These are phyloP conservation scores for Sturnus vulgaris DNA, from an alignment of 2,113 vertebrate genomes.

Conservation along the genomic window DNA sequence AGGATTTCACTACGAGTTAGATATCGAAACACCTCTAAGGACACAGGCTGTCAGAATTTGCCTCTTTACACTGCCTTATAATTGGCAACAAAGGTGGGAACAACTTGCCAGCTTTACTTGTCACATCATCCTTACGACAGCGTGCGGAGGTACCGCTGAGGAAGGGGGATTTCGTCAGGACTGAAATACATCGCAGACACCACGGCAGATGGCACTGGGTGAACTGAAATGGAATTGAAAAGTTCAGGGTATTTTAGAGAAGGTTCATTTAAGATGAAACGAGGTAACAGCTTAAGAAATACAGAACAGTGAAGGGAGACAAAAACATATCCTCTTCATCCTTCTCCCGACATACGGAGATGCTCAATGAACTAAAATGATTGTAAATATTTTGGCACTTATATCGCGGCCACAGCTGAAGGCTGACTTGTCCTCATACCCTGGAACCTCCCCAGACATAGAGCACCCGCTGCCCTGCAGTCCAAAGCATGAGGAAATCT, in stretches of 20 bases:
- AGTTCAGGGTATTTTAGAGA: conserved; percentile 13
- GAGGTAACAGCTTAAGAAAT: background rate
- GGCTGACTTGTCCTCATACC: background rate
- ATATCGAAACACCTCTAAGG: background rate
- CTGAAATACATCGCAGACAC: background rate
- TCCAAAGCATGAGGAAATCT: background rate
- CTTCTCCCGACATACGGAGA: background rate
- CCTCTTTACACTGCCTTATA: background rate
- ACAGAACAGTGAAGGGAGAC: background rate
- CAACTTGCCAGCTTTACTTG: background rate
- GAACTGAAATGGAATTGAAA: background rate
- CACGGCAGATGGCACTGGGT: background rate
- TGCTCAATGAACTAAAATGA: background rate
- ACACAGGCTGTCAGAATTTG: background rate
- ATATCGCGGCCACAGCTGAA: background rate
- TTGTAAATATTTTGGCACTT: background rate
- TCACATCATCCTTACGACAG: background rate
- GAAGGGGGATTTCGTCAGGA: background rate
- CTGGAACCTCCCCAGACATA: background rate
- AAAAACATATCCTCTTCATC: background rate
- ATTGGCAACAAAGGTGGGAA: conserved; percentile 16
- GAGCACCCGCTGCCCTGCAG: background rate
- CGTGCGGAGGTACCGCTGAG: background rate
- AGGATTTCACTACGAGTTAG: background rate
- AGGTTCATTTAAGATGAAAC: background rate